Evolutionary conservation across 1,140 invertebrate species (phyloP).

Genomic region (Bombus consobrinus): DNA sequence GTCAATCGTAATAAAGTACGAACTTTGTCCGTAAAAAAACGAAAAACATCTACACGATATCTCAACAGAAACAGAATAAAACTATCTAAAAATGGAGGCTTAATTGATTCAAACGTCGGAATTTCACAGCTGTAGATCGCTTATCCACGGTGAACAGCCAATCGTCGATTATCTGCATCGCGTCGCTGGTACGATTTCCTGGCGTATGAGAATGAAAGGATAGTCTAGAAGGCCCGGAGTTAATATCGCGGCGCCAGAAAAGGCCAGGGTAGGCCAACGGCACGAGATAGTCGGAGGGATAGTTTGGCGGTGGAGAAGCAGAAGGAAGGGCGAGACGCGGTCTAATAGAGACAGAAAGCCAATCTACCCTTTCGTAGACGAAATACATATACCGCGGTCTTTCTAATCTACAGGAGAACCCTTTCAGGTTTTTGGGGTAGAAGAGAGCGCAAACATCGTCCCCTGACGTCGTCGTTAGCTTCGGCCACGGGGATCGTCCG

Average conservation of each 20-base stretch:
- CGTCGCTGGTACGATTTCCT: conserved; percentile 22
- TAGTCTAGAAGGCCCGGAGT: not conserved
- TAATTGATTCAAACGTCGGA: conserved; percentile 11
- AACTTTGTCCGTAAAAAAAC: not conserved
- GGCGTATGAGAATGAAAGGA: conserved; percentile 10
- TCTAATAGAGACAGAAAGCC: conserved; percentile 70
- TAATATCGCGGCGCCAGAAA: conserved; percentile 19
- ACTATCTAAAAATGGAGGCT: not conserved
- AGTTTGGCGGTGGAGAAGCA: not conserved
- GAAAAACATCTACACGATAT: not conserved
- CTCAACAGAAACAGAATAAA: not conserved
- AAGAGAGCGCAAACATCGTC: conserved; percentile 72
- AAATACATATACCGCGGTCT: conserved; percentile 63
- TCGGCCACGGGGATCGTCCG: not conserved
- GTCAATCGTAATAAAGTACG: not conserved
- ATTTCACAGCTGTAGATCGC: not conserved
- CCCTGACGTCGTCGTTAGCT: conserved; percentile 40
- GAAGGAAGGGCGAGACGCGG: conserved; percentile 28
- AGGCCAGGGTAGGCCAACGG: conserved; percentile 2
- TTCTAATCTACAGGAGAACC: conserved; percentile 76
- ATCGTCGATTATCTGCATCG: conserved; percentile 20
- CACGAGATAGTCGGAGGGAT: not conserved
- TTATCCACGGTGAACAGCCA: not conserved
- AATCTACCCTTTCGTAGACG: conserved; percentile 56
- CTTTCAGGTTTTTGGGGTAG: conserved; percentile 76